Evolutionary conservation across 1,140 invertebrate genomes (phyloP).

Genomic region (Aphelenchoides besseyi): DNA sequence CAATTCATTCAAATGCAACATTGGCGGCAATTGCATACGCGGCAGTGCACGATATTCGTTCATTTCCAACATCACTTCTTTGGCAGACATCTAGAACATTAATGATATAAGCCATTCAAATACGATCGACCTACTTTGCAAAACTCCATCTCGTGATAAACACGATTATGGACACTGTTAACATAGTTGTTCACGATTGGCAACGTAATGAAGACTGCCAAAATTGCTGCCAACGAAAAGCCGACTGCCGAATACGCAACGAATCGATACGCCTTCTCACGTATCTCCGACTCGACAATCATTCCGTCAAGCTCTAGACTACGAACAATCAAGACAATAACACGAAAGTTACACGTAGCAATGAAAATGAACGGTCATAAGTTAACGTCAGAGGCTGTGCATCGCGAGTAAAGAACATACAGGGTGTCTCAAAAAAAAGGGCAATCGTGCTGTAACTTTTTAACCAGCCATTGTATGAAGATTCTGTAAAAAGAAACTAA

Average conservation of each 20-base stretch:
- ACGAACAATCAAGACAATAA: not conserved
- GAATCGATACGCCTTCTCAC: constrained; percentile 54
- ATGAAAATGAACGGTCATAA: too few relatives aligned
- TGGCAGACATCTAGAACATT: constrained; percentile 59
- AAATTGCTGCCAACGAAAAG: constrained; percentile 57
- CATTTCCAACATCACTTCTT: constrained; percentile 62
- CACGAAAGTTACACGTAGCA: not conserved
- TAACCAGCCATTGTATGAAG: too few relatives aligned
- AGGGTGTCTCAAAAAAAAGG: too few relatives aligned
- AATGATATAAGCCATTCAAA: too few relatives aligned
- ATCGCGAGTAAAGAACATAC: too few relatives aligned
- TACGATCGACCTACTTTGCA: constrained; percentile 49
- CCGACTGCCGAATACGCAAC: constrained; percentile 55
- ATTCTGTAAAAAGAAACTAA: too few relatives aligned
- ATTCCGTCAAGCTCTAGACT: not conserved
- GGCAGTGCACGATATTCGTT: constrained; percentile 50
- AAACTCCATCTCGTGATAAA: constrained; percentile 62
- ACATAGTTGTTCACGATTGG: constrained; percentile 63
- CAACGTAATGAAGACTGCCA: constrained; percentile 59
- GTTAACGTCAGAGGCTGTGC: too few relatives aligned
- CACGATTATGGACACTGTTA: constrained; percentile 57
- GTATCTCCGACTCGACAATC: constrained; percentile 42
- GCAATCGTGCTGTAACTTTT: too few relatives aligned
- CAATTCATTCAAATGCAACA: constrained; percentile 19
- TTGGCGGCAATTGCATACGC: constrained; percentile 2